These are phyloP conservation scores for Isoperla grammatica DNA, from an alignment of 2,888 invertebrate genomes.

Conservation along the genomic window DNA sequence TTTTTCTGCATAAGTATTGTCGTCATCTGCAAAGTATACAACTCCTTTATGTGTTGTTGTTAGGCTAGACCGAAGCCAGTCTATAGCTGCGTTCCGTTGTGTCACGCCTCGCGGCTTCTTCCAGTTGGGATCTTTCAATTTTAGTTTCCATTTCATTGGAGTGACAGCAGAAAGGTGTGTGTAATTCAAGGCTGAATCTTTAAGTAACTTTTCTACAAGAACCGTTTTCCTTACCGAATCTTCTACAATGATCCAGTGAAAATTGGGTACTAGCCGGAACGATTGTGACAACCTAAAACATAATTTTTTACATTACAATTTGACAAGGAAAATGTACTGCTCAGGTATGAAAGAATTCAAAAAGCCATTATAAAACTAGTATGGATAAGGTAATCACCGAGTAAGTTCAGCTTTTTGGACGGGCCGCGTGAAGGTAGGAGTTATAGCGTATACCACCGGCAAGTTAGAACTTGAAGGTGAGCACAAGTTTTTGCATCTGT, in stretches of 20 bases:
- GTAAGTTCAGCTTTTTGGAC: constrained; percentile 94
- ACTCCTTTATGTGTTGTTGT: constrained; percentile 58
- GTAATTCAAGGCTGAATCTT: constrained; percentile 58
- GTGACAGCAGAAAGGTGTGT: constrained; percentile 66
- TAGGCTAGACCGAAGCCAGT: constrained; percentile 69
- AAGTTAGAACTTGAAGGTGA: constrained; percentile 33
- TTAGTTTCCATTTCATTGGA: constrained; percentile 62
- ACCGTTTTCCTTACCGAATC: constrained; percentile 66
- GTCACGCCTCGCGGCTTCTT: constrained; percentile 81
- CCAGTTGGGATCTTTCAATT: constrained; percentile 64
- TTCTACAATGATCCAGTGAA: constrained; percentile 92
- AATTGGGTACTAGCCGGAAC: constrained; percentile 75
- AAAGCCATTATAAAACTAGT: too few relatives aligned
- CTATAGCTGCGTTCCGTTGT: constrained; percentile 80
- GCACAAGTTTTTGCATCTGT: too few relatives aligned
- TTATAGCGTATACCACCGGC: constrained; percentile 83
- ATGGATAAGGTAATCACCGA: constrained; percentile 46
- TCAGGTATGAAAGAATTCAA: too few relatives aligned
- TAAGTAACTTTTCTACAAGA: constrained; percentile 67
- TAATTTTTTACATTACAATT: not conserved
- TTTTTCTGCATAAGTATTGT: constrained; percentile 86
- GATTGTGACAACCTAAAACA: constrained; percentile 74
- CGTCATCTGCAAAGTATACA: constrained; percentile 96
- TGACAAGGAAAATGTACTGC: not conserved
- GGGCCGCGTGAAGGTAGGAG: constrained; percentile 83